A percentile compares a stretch with the other conserved stretches of the same genome.
phyloP scores from a whole-genome alignment of 2,113 vertebrate genomes.

The Amblyopsis rosae region DNA sequence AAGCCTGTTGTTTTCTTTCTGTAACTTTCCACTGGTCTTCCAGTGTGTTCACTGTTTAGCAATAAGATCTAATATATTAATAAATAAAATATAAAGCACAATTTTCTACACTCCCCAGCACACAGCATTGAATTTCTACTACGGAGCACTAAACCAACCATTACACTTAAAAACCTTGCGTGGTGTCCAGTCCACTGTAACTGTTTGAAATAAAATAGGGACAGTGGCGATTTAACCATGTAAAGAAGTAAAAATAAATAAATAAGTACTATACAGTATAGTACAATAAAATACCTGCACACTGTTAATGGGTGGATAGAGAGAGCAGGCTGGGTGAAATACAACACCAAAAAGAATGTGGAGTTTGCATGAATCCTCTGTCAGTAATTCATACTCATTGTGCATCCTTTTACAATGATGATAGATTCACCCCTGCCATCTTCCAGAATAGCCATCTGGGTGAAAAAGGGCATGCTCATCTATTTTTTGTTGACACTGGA shows the following conservation, averaged over 20 bases:
- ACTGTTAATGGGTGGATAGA: neutral
- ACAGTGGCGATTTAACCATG: too few species aligned
- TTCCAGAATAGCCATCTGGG: conserved; percentile 31
- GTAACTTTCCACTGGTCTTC: too few species aligned
- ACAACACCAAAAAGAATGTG: conserved; percentile 45
- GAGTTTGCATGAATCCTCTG: conserved; percentile 47
- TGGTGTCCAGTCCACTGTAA: conserved; percentile 39
- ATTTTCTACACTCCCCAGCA: conserved; percentile 23
- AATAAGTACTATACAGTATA: neutral
- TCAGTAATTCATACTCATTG: conserved; percentile 61
- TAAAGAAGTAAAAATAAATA: conserved; percentile 27
- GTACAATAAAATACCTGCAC: too few species aligned
- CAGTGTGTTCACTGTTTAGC: too few species aligned
- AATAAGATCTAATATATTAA: too few species aligned
- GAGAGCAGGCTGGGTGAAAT: conserved; percentile 58
- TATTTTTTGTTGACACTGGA: conserved; percentile 1
- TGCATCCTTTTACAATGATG: conserved; percentile 57
- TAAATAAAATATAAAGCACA: too few species aligned
- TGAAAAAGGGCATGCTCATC: too few species aligned
- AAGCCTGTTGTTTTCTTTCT: too few species aligned
- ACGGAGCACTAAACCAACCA: conserved; percentile 49
- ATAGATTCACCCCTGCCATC: conserved; percentile 23
- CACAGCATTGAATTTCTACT: conserved; percentile 52
- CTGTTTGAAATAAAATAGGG: conserved; percentile 9
- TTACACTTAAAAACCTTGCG: conserved; percentile 39